Base-by-base conservation (phyloP, 2,113 vertebrate genomes). In the Forbesichthys agassizii region DNA sequence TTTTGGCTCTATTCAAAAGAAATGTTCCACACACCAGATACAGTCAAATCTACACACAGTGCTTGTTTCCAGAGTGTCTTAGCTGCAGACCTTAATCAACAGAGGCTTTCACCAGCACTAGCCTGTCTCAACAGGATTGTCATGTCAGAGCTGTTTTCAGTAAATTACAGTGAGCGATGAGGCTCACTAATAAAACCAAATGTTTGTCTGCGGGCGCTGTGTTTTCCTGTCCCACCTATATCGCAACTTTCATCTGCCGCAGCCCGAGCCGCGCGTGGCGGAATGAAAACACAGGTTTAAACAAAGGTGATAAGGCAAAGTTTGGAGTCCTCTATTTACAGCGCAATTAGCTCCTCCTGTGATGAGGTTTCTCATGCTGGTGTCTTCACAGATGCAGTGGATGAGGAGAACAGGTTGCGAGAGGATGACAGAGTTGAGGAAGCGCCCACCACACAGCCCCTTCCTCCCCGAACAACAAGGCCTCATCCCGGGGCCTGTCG, bases 331-430 rank as follows among this genome's bases (percentile, higher is more conserved):
- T 13, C 63, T 85, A 64, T 72, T 82, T 83, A 75, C 65, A 75
- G 62, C 73, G 68, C 62, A 69, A 79, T 83, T 72, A 73, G 16
- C 66, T 4, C 49, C 65, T 61, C 69, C 66, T 67, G n/a, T 80
- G 74, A 73, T 82, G 75, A 75, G 60, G 60, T 68, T 77, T 53
- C 73, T 80, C 56, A 14, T 48, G 14, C 49, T 36, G 76, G 63
- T 89, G 76, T 81, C 67, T 64, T 57, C 69, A 64, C 84, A 92
- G 91, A 89, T 74, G 71, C 48, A 1, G n/a, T 61, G 73, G 84
- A 88, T 11, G 88, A 89, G 55, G 89, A 92, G 71, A 92, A 93
- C 88, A 73, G 63, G 36, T 79, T 92, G 71, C 86, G 51, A 54
- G 90, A 90, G 72, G 79, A 83, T 48, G 81, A 85, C 48, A 72